These are phyloP conservation scores for Pluvialis apricaria DNA, from an alignment of 2,113 vertebrate species.

Conservation along the genomic window DNA sequence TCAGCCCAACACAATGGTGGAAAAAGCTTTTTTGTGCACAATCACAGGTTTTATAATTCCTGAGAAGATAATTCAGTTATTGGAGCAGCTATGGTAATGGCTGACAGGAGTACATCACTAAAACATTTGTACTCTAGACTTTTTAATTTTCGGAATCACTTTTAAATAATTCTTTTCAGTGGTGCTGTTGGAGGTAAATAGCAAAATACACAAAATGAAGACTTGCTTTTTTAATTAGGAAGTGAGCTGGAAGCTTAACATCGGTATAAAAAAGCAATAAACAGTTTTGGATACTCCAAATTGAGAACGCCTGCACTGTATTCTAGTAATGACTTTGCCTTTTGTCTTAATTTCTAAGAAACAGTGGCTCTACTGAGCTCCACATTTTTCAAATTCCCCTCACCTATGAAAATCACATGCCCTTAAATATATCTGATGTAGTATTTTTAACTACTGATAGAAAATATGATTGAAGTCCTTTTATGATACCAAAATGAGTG, in stretches of 20 bases:
- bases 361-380: background rate
- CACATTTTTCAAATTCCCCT: background rate
- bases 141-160: background rate
- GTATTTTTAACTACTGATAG: background rate
- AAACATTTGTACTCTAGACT: background rate
- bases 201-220: background rate
- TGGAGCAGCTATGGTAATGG: conserved; percentile 85
- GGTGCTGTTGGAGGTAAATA: background rate
- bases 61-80: conserved; percentile 75
- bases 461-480: background rate
- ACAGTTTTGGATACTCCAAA: background rate
- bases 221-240: background rate
- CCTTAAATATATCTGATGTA: background rate
- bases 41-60: conserved; percentile 85
- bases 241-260: background rate
- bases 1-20: conserved; percentile 65
- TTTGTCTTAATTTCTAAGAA: background rate
- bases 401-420: background rate
- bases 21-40: conserved; percentile 76
- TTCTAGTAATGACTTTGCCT: background rate
- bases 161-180: background rate
- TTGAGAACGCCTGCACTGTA: background rate
- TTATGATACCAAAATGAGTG: background rate
- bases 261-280: background rate
- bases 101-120: background rate